A percentile compares a stretch with the other conserved stretches of the same genome.
Conservation (phyloP, 2,113 vertebrate species). For the Noctilio leporinus region DNA sequence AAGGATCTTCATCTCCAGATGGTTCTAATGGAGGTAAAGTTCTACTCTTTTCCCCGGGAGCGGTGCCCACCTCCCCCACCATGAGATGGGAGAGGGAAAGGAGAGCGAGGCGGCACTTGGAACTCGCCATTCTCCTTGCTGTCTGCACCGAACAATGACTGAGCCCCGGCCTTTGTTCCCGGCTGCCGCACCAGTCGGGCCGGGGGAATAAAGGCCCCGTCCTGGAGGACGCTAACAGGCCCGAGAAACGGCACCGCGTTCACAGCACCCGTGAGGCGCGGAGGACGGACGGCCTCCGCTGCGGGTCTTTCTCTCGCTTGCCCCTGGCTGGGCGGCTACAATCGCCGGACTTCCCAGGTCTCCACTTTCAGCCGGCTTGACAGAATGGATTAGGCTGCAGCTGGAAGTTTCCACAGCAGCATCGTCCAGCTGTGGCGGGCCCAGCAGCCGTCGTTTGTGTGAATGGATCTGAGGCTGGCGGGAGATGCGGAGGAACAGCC, state of each 20-base stretch:
- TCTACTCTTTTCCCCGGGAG: neutral
- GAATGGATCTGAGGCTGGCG: conserved; percentile 1
- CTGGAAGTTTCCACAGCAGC: neutral
- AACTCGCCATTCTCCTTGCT: neutral
- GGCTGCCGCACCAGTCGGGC: neutral
- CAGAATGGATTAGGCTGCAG: conserved; percentile 30
- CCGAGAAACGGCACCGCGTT: neutral
- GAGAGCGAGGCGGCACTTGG: neutral
- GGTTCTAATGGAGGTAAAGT: neutral
- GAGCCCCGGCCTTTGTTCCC: conserved; percentile 57
- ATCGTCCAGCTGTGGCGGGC: conserved; percentile 39
- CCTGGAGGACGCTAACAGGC: conserved; percentile 23
- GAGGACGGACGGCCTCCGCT: neutral
- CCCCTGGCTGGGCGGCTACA: conserved; percentile 57
- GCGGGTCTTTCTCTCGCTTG: conserved; percentile 15
- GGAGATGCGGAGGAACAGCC: neutral
- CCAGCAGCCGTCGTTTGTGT: conserved; percentile 46
- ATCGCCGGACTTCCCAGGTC: conserved; percentile 61
- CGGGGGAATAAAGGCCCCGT: conserved; percentile 64
- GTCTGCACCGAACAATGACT: conserved; percentile 55
- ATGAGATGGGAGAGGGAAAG: neutral
- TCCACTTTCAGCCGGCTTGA: neutral
- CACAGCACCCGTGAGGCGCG: neutral
- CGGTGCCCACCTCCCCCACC: neutral
- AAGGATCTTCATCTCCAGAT: neutral